Conservation (phyloP, 2,888 invertebrate species). For the Habrosyne pyritoides region DNA sequence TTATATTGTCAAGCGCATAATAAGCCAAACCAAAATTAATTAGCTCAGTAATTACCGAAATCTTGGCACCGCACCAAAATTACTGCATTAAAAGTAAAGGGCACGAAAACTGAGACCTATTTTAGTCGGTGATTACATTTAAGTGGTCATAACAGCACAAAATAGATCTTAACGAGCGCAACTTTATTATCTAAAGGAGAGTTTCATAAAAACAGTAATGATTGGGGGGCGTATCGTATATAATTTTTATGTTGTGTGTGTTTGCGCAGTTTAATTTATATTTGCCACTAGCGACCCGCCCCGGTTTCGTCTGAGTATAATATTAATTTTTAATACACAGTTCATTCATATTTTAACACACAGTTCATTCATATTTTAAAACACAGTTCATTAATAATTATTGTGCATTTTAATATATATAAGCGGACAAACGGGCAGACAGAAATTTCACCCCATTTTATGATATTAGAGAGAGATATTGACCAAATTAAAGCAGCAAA, state of each 20-base stretch:
- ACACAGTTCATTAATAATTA: too few relatives aligned
- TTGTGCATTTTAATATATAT: too few relatives aligned
- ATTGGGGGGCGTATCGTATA: not conserved
- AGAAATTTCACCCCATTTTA: too few relatives aligned
- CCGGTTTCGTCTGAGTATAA: too few relatives aligned
- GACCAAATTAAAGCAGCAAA: too few relatives aligned
- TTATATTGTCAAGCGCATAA: not conserved
- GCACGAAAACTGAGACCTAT: not conserved
- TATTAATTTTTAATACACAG: too few relatives aligned
- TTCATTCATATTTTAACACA: too few relatives aligned
- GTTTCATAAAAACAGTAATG: conserved; percentile 1
- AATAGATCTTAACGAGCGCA: not conserved
- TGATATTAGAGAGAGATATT: too few relatives aligned
- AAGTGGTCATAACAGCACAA: not conserved
- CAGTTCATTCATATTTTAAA: too few relatives aligned
- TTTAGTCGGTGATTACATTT: not conserved
- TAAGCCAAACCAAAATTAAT: not conserved
- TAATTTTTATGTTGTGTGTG: not conserved
- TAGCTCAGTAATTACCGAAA: not conserved
- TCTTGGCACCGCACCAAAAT: not conserved
- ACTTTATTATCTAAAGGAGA: not conserved
- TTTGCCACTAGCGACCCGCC: too few relatives aligned
- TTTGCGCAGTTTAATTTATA: not conserved
- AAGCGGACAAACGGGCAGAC: too few relatives aligned
- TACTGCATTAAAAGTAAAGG: conserved; percentile 1